These are phyloP conservation scores for Hippoglossus hippoglossus DNA, from an alignment of 2,797 vertebrate genomes.

Conservation along the genomic window DNA sequence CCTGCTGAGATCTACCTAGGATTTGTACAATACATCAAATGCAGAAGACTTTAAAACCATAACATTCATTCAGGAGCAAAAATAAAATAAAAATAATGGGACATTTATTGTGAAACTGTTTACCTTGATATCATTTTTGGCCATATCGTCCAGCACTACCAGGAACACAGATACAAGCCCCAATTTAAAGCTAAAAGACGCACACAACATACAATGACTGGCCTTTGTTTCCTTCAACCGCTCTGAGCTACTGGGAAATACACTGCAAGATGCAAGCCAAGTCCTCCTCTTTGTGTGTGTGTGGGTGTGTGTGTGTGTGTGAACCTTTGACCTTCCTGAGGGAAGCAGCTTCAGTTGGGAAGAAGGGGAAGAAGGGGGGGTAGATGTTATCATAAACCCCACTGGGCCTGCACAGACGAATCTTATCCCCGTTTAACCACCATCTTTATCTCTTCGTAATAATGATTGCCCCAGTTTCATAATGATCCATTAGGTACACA, in stretches of 20 bases:
- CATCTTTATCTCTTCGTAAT: not conserved
- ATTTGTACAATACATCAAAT: no score
- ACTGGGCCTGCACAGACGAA: conserved; percentile 17
- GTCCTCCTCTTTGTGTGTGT: conserved; percentile 30
- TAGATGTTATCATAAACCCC: conserved; percentile 60
- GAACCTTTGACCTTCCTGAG: conserved; percentile 81
- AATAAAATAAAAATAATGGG: no score
- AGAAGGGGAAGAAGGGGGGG: conserved; percentile 8
- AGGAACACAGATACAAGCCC: conserved; percentile 10
- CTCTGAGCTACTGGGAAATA: conserved; percentile 61
- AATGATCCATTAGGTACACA: no score
- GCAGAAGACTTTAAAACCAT: no score
- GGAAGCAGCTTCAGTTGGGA: conserved; percentile 64
- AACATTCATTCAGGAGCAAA: no score
- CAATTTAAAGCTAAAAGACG: conserved; percentile 2
- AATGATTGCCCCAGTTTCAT: no score
- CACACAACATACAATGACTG: conserved; percentile 48
- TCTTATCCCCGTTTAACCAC: conserved; percentile 25
- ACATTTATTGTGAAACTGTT: no score
- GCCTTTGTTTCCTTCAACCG: conserved; percentile 67
- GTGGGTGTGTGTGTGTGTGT: not conserved
- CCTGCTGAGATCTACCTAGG: no score
- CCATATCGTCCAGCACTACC: no score
- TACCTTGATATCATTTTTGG: no score
- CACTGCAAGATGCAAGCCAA: conserved; percentile 47